Base-by-base conservation (phyloP, 2,888 invertebrate genomes). In the Acrobasis consociella region DNA sequence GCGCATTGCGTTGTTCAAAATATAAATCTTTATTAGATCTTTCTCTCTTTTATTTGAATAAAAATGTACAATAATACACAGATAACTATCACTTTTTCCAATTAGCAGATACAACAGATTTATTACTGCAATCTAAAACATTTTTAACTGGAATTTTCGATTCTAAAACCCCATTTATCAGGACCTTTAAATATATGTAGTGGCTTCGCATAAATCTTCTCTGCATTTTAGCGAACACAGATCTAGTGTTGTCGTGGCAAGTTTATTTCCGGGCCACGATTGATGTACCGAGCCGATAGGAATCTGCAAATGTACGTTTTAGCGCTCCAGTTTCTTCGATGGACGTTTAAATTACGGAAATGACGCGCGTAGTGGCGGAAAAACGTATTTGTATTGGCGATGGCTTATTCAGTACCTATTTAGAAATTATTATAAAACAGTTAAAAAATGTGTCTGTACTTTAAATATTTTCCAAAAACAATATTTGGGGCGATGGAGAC, bases 181-280 rank as follows among this genome's bases (percentile, higher is more conserved):
- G 63, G 65, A 65, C 68, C 66, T 69, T 73, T 70, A 73, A 78
- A 78, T 78, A 74, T 77, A 70, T 64, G 67, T 71, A 58, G 68
- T 68, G 67, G 66, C 67, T 63, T 68, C 51, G 67, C 69, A 80
- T 81, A 82, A 78, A 81, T 82, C 77, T 77, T 70, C 70, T 66
- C 65, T 68, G 72, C 73, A 73, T 75, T 74, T 74, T 77, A 72
- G 78, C 75, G 75, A 73, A 76, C 77, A 74, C 64, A 73, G 75
- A 72, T 69, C 73, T 77, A n/a, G 70, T 76, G 75, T 77, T 75
- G 72, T 74, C 67, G 72, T 73, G 70, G 73, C 75, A 75, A 79
- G 77, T 79, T 77, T 76, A 76, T 80, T 75, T 78, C 76, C 75
- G 75, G 69, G 15, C 64, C 49, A 74, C 73, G 75, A 78, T 72